Conservation (phyloP, 2,888 invertebrate genomes). For the Ophioninae sp. region DNA sequence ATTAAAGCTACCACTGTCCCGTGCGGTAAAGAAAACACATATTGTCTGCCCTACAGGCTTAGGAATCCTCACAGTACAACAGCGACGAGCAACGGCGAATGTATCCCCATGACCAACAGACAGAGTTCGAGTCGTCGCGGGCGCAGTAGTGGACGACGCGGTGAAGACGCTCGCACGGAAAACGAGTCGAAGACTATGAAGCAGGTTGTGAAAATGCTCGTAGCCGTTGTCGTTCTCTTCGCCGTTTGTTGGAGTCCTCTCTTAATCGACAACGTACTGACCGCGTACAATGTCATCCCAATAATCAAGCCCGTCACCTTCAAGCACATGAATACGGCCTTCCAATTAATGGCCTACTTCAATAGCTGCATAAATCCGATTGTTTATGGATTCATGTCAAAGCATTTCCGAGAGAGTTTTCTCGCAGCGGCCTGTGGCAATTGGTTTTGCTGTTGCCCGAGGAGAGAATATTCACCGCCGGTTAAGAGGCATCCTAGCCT, state of each 20-base stretch:
- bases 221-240: slow-evolving; percentile 86
- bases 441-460: slow-evolving; percentile 76
- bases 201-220: slow-evolving; percentile 88
- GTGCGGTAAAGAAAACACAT: background rate
- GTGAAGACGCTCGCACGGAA: slow-evolving; percentile 74
- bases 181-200: slow-evolving; percentile 78
- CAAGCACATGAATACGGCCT: slow-evolving; percentile 85
- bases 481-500: slow-evolving; percentile 78
- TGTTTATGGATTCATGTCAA: slow-evolving; percentile 89
- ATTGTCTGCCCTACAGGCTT: slow-evolving; percentile 23
- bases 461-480: slow-evolving; percentile 72
- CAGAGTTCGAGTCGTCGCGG: slow-evolving; percentile 71
- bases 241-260: slow-evolving; percentile 87
- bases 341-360: slow-evolving; percentile 86
- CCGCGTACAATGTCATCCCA: slow-evolving; percentile 83
- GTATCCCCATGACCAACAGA: slow-evolving; percentile 75
- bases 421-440: slow-evolving; percentile 82
- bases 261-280: slow-evolving; percentile 85
- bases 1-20: no score
- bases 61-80: slow-evolving; percentile 68
- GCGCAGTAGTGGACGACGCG: slow-evolving; percentile 71
- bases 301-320: slow-evolving; percentile 81
- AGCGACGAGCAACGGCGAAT: slow-evolving; percentile 68
- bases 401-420: slow-evolving; percentile 85
- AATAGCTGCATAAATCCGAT: slow-evolving; percentile 89